Evolutionary conservation across 1,140 invertebrate genomes (phyloP), one percentile per base, ranked within the genome.

Genomic region (Oedothorax gibbosus): DNA sequence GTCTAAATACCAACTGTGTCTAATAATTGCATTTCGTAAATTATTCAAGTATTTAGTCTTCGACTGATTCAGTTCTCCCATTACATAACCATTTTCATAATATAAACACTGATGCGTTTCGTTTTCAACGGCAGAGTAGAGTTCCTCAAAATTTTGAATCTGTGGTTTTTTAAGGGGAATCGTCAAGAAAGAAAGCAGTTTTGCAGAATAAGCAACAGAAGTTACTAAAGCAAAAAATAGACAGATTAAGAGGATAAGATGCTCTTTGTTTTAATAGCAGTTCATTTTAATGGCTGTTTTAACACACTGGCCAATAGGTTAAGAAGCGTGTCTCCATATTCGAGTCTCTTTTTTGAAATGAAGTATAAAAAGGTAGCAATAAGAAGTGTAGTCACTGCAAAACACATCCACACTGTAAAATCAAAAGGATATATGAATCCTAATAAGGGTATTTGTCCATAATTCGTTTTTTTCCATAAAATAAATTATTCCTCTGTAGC

Each of bases 151-250:
- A 20, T 35, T 79, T 54, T 68, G 20, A 0, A 79, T 18, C 8
- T 21, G 57, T 0, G 18, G 6, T 14, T 56, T 79, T 68, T 64
- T 64, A 7, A 68, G 35, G n/a, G 77, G 62, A 54, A 79, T 21
- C 4, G 77, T 79, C 5, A 79, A 14, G 56, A 54, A 79, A 8
- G 77, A 79, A 2, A 68, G 15, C 0, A 79, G 35, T 15, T 20
- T 54, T 18, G 57, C 20, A 3, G 77, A 54, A 79, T 79, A 79
- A 54, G 15, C 12, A 35, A 68, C 4, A 7, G 77, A 54, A 6
- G 53, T 21, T 56, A 68, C 5, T 8, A 35, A 8, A 68, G 57
- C n/a, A 54, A 68, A 79, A 1, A 54, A 5, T n/a, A 35, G 18
- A 56, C 75, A 77, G 0, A 49, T 50, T 15, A 18, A 0, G 51